A percentile compares a stretch with the other conserved stretches of the same genome.
Conservation (phyloP, 2,797 vertebrate species). For the Typhlichthys subterraneus region DNA sequence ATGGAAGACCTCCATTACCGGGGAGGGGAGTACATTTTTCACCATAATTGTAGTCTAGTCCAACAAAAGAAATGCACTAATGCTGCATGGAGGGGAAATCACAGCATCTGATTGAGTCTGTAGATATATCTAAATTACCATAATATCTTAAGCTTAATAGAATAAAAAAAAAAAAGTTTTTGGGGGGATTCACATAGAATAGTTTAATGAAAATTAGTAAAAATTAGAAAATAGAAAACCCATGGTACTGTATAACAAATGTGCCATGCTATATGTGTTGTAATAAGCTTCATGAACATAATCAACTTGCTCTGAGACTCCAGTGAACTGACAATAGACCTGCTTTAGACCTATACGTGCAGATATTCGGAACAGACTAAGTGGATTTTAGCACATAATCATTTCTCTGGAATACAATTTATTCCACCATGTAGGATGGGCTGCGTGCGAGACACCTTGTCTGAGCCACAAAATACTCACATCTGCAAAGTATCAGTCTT, state of each 20-base stretch:
- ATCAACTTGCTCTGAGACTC: constrained; percentile 25
- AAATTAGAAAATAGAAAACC: not conserved
- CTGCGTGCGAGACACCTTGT: not conserved
- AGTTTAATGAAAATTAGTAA: constrained; percentile 22
- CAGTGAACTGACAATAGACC: constrained; percentile 10
- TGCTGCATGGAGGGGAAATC: constrained; percentile 39
- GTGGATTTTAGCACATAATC: not conserved
- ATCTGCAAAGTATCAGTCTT: no score
- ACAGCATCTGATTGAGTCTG: constrained; percentile 33
- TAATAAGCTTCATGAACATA: not conserved
- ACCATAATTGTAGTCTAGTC: constrained; percentile 39
- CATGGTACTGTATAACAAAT: not conserved
- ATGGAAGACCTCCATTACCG: constrained; percentile 37
- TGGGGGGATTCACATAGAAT: constrained; percentile 39
- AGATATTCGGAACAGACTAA: not conserved
- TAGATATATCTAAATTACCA: constrained; percentile 49
- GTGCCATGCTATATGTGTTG: not conserved
- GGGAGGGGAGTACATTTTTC: constrained; percentile 55
- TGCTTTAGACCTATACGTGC: not conserved
- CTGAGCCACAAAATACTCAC: not conserved
- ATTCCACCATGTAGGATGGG: not conserved
- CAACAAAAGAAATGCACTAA: constrained; percentile 31
- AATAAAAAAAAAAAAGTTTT: constrained; percentile 40
- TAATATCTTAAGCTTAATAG: constrained; percentile 18
- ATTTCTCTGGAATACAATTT: not conserved